Conservation (phyloP, 2,888 invertebrate species). For the Cryptocephalus moraei region DNA sequence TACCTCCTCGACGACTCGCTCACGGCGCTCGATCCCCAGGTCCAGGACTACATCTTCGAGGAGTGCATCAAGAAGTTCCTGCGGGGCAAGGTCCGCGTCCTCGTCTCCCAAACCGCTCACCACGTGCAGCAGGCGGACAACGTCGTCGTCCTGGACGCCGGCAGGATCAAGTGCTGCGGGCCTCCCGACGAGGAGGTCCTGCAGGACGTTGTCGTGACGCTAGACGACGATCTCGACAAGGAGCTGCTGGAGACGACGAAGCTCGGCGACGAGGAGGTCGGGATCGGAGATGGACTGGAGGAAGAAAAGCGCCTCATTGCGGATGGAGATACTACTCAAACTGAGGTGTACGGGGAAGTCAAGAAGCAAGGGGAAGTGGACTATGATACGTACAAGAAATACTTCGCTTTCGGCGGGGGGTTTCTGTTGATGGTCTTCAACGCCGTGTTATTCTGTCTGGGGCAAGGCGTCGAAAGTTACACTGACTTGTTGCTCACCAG, state of each 20-base stretch:
- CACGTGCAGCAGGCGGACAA: conserved; percentile 43
- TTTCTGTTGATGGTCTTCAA: conserved; percentile 14
- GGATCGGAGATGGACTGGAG: conserved; percentile 20
- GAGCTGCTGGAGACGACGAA: conserved; percentile 31
- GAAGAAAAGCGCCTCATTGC: conserved; percentile 1
- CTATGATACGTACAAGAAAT: conserved; percentile 21
- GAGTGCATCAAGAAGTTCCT: conserved; percentile 56
- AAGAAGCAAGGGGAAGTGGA: conserved; percentile 23
- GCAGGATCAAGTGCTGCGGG: conserved; percentile 46
- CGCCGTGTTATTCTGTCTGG: conserved; percentile 12
- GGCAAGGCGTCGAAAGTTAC: conserved; percentile 20
- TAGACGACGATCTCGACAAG: conserved; percentile 9
- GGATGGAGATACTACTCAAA: neutral
- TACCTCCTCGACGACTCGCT: conserved; percentile 82
- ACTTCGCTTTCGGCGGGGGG: conserved; percentile 23
- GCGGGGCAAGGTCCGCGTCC: conserved; percentile 53
- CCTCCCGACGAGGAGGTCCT: conserved; percentile 58
- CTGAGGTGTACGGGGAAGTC: conserved; percentile 23
- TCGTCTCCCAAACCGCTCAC: conserved; percentile 61
- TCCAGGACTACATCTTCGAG: conserved; percentile 75
- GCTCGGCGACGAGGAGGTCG: conserved; percentile 19
- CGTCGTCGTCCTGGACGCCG: conserved; percentile 30
- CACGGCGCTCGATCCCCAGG: conserved; percentile 81
- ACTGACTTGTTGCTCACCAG: conserved; percentile 21
- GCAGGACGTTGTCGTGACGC: conserved; percentile 49